Conservation (phyloP, 2,113 vertebrate genomes). For the Perognathus longimembris region DNA sequence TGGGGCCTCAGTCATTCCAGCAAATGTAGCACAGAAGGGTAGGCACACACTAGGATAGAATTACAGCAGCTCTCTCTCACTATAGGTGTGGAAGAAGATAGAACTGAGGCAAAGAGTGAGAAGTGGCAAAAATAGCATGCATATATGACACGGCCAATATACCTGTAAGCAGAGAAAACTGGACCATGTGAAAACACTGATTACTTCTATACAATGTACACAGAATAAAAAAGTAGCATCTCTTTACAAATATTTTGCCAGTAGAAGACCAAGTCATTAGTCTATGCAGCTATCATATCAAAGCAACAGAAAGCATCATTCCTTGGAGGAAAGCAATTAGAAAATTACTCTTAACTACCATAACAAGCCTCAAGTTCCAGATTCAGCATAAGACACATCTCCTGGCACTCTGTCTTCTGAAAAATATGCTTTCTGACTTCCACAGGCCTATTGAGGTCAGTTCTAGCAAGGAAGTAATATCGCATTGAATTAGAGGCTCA, state of each 20-base stretch:
- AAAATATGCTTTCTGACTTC: background rate
- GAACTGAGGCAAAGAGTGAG: background rate
- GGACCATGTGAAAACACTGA: background rate
- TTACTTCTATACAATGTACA: background rate
- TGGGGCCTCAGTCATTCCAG: background rate
- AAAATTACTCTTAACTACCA: background rate
- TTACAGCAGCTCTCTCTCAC: background rate
- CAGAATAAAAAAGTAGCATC: background rate
- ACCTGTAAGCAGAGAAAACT: background rate
- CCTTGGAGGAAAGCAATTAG: background rate
- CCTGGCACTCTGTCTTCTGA: background rate
- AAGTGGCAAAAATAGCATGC: background rate
- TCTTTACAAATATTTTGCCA: background rate
- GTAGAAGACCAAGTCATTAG: background rate
- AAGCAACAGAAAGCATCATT: background rate
- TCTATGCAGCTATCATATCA: background rate
- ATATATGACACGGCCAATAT: background rate
- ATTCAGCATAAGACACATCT: background rate
- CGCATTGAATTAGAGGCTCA: background rate
- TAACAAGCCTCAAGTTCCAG: background rate
- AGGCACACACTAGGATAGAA: background rate
- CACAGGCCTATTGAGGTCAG: background rate
- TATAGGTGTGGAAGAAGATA: background rate
- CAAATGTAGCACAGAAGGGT: background rate
- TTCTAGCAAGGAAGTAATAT: background rate